Evolutionary conservation across 2,113 vertebrate species (phyloP).

Genomic region (Silurus glanis): DNA sequence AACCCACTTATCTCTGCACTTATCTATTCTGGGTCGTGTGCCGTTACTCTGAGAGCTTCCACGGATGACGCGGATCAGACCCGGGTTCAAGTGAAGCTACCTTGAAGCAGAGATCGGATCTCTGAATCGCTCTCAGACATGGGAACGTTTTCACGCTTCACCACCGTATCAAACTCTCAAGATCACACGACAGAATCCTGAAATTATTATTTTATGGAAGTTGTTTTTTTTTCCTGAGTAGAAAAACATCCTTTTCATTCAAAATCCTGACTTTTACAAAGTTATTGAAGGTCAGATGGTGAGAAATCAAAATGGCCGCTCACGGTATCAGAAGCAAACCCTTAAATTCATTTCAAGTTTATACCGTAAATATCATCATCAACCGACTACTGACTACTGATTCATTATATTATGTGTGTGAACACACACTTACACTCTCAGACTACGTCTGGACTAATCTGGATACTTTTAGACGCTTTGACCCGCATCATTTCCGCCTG

Average conservation of each 20-base stretch:
- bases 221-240: background rate
- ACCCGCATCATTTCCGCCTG: no score
- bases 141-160: background rate
- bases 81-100: background rate
- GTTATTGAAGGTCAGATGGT: background rate
- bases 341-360: no score
- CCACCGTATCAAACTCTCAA: background rate
- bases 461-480: no score
- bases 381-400: background rate
- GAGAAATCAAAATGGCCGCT: background rate
- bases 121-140: background rate
- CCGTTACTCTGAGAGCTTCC: background rate
- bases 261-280: no score
- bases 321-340: background rate
- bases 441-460: no score
- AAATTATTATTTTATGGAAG: no score
- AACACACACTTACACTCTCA: no score
- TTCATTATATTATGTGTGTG: background rate
- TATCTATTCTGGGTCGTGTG: background rate
- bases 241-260: background rate
- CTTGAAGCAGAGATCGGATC: background rate
- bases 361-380: no score
- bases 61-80: background rate
- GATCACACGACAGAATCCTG: background rate
- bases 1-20: background rate